These are phyloP conservation scores for Recurvirostra avosetta DNA, from an alignment of 2,113 vertebrate genomes.

Conservation along the genomic window DNA sequence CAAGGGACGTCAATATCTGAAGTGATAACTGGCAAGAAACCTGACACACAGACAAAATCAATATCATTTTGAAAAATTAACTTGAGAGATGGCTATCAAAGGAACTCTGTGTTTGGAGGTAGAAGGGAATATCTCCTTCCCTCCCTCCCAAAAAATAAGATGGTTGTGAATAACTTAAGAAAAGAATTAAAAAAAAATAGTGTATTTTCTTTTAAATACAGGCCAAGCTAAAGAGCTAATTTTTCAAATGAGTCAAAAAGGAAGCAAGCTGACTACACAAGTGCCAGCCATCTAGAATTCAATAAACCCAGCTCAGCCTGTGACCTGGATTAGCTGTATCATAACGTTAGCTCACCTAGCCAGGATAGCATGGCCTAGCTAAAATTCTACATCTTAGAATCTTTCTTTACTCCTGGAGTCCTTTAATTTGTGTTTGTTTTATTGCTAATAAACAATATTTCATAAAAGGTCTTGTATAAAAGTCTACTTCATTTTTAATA, in stretches of 20 bases:
- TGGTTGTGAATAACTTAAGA: not conserved
- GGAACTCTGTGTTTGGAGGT: not conserved
- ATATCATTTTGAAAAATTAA: conserved; percentile 42
- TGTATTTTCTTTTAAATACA: not conserved
- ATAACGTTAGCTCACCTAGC: not conserved
- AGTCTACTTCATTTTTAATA: not conserved
- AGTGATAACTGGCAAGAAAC: conserved; percentile 43
- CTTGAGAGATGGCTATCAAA: conserved; percentile 1
- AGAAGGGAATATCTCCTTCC: not conserved
- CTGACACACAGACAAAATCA: conserved; percentile 50
- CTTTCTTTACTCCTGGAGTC: not conserved
- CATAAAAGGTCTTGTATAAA: not conserved
- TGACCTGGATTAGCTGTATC: not conserved
- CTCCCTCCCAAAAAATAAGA: not conserved
- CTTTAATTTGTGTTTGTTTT: not conserved
- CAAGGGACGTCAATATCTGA: not conserved
- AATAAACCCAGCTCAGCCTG: not conserved
- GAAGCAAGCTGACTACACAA: not conserved
- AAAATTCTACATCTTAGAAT: not conserved
- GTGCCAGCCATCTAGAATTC: not conserved
- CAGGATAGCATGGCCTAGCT: not conserved
- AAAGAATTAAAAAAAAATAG: not conserved
- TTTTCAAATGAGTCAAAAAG: not conserved
- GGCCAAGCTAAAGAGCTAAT: not conserved
- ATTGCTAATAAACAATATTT: not conserved